Evolutionary conservation across 2,888 invertebrate species (phyloP), one percentile per base, ranked within the genome.

Genomic region (Pristionchus exspectatus): DNA sequence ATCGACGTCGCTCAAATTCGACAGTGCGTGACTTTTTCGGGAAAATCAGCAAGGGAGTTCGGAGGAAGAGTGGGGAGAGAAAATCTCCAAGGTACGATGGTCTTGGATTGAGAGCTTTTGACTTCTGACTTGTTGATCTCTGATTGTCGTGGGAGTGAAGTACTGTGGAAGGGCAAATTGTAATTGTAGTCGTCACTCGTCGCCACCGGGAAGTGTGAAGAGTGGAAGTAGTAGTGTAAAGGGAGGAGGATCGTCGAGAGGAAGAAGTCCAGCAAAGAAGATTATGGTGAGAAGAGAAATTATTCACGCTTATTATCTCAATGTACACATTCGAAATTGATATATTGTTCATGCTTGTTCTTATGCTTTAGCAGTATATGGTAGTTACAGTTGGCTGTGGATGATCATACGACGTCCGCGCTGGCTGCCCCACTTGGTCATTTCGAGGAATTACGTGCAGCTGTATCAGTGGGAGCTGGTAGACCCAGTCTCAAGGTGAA

Each of bases 1-100:
- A 84, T 30, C 84, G 84, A 18, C 84, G 84, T 27, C 84, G 84
- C 24, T 84, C 84, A 24, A 84, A 84, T 56, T 84, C 84, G 7
- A 84, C 54, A 7, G 54, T 84, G 9, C 54, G 84, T 16, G 84
- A 84, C 21, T 14, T 84, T 56, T 56, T 84, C 84, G 27, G 18
- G 0, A n/a, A 1, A 14, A 84, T 84, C 18, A 27, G 54, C 21
- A 27, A 84, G 27, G 16, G 21, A 30, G 84, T 84, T 18, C n/a
- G 84, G 12, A 84, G 56, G 21, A 84, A 30, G 14, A 84, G 84
- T 30, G 84, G 38, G 7, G 84, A 84, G 84, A 84, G 84, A 14
- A 84, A 84, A 16, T 56, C 84, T 3, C 27, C 84, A 50, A 56
- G 84, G 84, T 27, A 50, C 9, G 3, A 12, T 77, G 77, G 44